These are phyloP conservation scores for Drosophila trapezifrons DNA, from an alignment of 1,140 invertebrate genomes.

Conservation along the genomic window DNA sequence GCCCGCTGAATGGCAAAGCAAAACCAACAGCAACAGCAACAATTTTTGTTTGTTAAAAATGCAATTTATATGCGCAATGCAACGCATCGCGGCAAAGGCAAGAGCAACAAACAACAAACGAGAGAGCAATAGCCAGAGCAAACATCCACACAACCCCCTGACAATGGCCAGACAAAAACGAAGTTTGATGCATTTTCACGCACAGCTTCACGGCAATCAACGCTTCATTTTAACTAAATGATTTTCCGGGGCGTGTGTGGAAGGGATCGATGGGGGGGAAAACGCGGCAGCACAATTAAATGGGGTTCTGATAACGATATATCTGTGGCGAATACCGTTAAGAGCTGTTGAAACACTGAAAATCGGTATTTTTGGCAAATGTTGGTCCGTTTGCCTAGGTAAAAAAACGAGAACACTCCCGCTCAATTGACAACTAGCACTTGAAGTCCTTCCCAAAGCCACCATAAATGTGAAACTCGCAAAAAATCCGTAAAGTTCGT, in stretches of 20 bases:
- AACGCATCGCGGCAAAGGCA: slow-evolving; percentile 52
- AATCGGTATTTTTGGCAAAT: background rate
- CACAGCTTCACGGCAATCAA: slow-evolving; percentile 76
- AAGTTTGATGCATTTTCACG: slow-evolving; percentile 71
- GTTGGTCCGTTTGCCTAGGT: background rate
- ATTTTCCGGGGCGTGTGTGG: slow-evolving; percentile 18
- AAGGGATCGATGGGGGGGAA: background rate
- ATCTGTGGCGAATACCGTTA: background rate
- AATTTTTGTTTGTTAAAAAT: slow-evolving; percentile 74
- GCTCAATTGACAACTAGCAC: slow-evolving; percentile 3
- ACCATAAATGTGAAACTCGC: slow-evolving; percentile 1
- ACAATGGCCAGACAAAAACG: slow-evolving; percentile 60
- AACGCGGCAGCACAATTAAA: slow-evolving; percentile 17
- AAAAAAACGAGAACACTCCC: background rate
- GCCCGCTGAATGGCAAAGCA: slow-evolving; percentile 34
- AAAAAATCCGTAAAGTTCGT: slow-evolving; percentile 4
- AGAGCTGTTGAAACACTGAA: slow-evolving; percentile 8
- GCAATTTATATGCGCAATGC: slow-evolving; percentile 77
- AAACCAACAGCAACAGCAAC: slow-evolving; percentile 57
- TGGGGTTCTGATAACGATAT: slow-evolving; percentile 22
- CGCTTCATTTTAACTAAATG: slow-evolving; percentile 75
- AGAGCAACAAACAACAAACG: slow-evolving; percentile 34
- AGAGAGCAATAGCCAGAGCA: slow-evolving; percentile 8
- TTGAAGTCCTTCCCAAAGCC: slow-evolving; percentile 1
- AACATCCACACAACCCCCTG: slow-evolving; percentile 25